Conservation (phyloP, 2,113 vertebrate genomes). For the Neoarius graeffei region DNA sequence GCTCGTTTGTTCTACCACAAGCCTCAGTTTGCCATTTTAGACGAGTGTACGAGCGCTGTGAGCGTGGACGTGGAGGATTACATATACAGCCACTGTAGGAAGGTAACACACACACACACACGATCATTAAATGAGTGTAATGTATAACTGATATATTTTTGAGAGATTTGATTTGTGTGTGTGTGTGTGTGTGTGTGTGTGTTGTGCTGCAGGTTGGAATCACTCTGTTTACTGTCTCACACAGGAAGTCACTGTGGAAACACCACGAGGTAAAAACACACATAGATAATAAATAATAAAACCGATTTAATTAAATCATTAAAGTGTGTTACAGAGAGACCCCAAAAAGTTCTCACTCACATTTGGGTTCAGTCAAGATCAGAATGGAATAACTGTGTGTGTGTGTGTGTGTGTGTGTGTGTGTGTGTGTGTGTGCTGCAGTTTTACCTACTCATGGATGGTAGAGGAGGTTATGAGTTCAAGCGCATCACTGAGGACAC, state of each 20-base stretch:
- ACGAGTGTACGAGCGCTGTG: slow-evolving; percentile 96
- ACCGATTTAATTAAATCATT: not conserved
- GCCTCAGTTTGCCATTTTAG: slow-evolving; percentile 96
- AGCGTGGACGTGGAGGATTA: slow-evolving; percentile 96
- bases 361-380: too few species aligned
- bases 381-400: not conserved
- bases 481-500: slow-evolving; percentile 95
- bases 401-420: slow-evolving; percentile 2
- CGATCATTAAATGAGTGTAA: not conserved
- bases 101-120: slow-evolving; percentile 69
- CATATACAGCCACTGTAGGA: slow-evolving; percentile 93
- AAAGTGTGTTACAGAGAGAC: not conserved
- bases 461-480: slow-evolving; percentile 94
- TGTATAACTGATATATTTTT: not conserved
- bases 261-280: slow-evolving; percentile 81
- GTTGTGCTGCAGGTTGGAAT: slow-evolving; percentile 83
- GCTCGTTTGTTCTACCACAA: slow-evolving; percentile 96
- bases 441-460: slow-evolving; percentile 97
- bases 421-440: slow-evolving; percentile 53
- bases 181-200: slow-evolving; percentile 3
- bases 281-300: slow-evolving; percentile 35
- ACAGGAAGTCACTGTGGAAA: slow-evolving; percentile 97
- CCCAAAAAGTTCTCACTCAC: too few species aligned
- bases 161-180: not conserved
- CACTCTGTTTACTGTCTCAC: slow-evolving; percentile 94